Conservation (phyloP, 2,113 vertebrate genomes). For the Eleginops maclovinus region DNA sequence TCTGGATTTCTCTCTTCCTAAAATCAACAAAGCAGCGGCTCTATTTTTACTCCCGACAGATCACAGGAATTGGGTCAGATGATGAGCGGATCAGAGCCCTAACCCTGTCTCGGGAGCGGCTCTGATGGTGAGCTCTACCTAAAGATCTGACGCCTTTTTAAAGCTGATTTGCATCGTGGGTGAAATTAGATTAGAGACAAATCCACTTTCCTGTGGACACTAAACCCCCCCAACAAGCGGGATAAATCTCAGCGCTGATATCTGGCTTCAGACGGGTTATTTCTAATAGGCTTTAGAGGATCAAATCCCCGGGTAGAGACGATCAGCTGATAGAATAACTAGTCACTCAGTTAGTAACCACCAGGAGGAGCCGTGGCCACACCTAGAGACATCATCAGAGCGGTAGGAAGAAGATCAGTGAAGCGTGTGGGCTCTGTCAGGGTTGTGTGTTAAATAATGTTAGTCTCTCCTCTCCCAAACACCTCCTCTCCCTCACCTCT, state of each 20-base stretch:
- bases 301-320: constrained; percentile 24
- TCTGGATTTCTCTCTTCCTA: background rate
- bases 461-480: constrained; percentile 11
- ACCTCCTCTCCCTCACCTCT: too few species aligned
- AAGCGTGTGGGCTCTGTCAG: constrained; percentile 12
- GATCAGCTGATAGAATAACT: constrained; percentile 11
- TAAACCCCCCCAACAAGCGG: constrained; percentile 41
- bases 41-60: constrained; percentile 58
- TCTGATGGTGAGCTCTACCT: constrained; percentile 23
- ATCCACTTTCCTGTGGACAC: constrained; percentile 75
- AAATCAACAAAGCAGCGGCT: constrained; percentile 35
- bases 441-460: constrained; percentile 52
- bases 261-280: constrained; percentile 17
- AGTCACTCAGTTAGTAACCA: constrained; percentile 57
- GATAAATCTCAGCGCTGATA: constrained; percentile 31
- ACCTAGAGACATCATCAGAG: constrained; percentile 20
- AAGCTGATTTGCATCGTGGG: constrained; percentile 76
- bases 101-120: too few species aligned
- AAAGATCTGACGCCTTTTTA: constrained; percentile 43
- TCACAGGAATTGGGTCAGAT: constrained; percentile 64
- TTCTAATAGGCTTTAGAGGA: constrained; percentile 45
- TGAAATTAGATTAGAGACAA: constrained; percentile 80
- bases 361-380: constrained; percentile 74
- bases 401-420: too few species aligned
- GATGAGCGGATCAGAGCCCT: constrained; percentile 46